A percentile compares a stretch with the other conserved stretches of the same genome.
These are phyloP conservation scores for Automeris io DNA, from an alignment of 2,888 invertebrate species.

Conservation along the genomic window DNA sequence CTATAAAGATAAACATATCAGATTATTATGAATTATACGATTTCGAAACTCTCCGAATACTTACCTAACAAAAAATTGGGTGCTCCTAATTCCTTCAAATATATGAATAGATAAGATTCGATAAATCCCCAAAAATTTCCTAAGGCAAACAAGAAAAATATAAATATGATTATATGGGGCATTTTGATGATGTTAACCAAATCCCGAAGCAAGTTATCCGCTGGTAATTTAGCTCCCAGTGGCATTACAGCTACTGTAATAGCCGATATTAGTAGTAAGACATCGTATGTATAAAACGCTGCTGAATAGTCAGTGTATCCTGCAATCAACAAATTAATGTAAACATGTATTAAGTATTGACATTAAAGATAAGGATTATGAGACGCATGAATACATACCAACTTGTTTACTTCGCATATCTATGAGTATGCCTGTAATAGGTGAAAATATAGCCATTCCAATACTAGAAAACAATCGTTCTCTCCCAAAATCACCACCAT, in stretches of 20 bases:
- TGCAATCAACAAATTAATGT: slow-evolving; percentile 57
- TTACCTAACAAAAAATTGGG: slow-evolving; percentile 88
- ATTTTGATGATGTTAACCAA: slow-evolving; percentile 85
- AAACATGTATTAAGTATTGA: slow-evolving; percentile 56
- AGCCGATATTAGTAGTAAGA: slow-evolving; percentile 83
- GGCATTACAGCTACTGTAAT: slow-evolving; percentile 87
- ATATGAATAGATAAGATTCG: slow-evolving; percentile 91
- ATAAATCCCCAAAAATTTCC: slow-evolving; percentile 94
- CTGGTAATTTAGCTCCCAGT: slow-evolving; percentile 85
- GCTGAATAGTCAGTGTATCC: slow-evolving; percentile 91
- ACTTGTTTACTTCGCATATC: slow-evolving; percentile 81
- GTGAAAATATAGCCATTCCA: slow-evolving; percentile 89
- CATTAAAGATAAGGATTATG: slow-evolving; percentile 58
- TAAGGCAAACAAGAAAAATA: slow-evolving; percentile 87
- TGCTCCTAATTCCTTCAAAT: slow-evolving; percentile 88
- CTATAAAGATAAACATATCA: background rate
- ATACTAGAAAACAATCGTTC: slow-evolving; percentile 88
- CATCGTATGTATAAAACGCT: slow-evolving; percentile 91
- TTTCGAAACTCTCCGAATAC: slow-evolving; percentile 18
- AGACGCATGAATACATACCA: slow-evolving; percentile 55
- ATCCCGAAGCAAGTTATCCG: slow-evolving; percentile 86
- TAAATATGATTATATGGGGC: slow-evolving; percentile 87
- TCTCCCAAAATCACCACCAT: slow-evolving; percentile 88
- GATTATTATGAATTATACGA: background rate
- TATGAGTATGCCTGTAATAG: slow-evolving; percentile 86